phyloP scores from a whole-genome alignment of 2,797 vertebrate species.

The Peromyscus attwateri region DNA sequence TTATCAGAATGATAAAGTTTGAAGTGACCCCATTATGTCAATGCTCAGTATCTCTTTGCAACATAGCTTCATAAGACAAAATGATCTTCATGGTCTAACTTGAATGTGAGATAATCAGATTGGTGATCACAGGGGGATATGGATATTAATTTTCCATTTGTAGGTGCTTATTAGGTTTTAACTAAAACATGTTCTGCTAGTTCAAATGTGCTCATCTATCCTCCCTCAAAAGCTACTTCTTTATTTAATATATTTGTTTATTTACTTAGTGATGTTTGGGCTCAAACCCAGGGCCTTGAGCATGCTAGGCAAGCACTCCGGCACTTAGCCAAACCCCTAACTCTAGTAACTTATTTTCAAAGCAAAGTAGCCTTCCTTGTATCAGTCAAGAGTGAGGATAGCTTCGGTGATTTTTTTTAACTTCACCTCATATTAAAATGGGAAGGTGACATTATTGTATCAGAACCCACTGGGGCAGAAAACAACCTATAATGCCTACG shows the following conservation, averaged over 20 bases:
- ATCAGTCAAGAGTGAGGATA: background rate
- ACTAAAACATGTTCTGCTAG: slow-evolving; percentile 41
- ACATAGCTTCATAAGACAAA: background rate
- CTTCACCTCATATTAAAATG: background rate
- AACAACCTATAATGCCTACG: background rate
- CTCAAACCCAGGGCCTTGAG: background rate
- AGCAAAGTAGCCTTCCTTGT: background rate
- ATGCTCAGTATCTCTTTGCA: background rate
- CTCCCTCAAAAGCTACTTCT: background rate
- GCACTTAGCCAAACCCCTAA: background rate
- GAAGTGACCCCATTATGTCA: background rate
- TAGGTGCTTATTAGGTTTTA: slow-evolving; percentile 6
- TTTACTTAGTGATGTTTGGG: background rate
- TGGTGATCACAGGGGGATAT: background rate
- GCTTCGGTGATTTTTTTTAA: background rate
- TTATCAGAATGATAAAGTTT: background rate
- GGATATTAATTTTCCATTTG: background rate
- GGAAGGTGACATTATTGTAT: background rate
- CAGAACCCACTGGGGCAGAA: background rate
- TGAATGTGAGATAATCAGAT: background rate
- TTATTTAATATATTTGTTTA: background rate
- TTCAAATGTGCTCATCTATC: slow-evolving; percentile 26
- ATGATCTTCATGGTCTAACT: background rate
- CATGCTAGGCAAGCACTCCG: background rate
- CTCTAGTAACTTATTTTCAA: background rate